Conservation (phyloP, 1,140 invertebrate species). For the Steinernema feltiae region DNA sequence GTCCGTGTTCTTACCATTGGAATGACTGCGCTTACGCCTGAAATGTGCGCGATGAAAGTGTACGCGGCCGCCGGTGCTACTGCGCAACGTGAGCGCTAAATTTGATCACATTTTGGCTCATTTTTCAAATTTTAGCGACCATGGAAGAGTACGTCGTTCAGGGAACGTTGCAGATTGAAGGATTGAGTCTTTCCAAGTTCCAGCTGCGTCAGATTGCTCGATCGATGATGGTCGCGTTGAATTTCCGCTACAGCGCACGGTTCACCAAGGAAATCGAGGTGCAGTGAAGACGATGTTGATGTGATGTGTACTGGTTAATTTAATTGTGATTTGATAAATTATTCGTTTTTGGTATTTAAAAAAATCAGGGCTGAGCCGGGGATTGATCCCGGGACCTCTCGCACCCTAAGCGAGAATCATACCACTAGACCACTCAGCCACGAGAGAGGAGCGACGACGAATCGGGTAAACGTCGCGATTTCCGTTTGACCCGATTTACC, state of each 20-base stretch:
- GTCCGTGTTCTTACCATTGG: not conserved
- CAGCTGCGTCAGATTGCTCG: not conserved
- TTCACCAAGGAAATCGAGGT: not conserved
- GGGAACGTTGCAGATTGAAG: not conserved
- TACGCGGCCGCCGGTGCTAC: not conserved
- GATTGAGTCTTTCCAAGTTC: not conserved
- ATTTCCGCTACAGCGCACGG: not conserved
- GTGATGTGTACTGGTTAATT: too few species aligned
- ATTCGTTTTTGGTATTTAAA: too few species aligned
- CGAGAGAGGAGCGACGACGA: too few species aligned
- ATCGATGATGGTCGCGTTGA: not conserved
- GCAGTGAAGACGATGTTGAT: too few species aligned
- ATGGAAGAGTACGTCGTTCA: not conserved
- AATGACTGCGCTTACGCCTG: not conserved
- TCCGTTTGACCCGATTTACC: too few species aligned
- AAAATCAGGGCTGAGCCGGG: too few species aligned
- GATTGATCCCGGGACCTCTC: too few species aligned
- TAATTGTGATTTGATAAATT: too few species aligned
- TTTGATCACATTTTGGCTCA: not conserved
- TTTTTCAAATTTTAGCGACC: not conserved
- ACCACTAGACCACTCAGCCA: too few species aligned
- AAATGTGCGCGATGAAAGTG: not conserved
- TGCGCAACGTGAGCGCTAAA: not conserved
- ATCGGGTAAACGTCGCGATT: too few species aligned
- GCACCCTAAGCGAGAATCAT: too few species aligned